Percentiles rank a stretch among this genome's conserved stretches.
Evolutionary conservation across 2,888 invertebrate species (phyloP).

Genomic region (Harpalus rubripes): DNA sequence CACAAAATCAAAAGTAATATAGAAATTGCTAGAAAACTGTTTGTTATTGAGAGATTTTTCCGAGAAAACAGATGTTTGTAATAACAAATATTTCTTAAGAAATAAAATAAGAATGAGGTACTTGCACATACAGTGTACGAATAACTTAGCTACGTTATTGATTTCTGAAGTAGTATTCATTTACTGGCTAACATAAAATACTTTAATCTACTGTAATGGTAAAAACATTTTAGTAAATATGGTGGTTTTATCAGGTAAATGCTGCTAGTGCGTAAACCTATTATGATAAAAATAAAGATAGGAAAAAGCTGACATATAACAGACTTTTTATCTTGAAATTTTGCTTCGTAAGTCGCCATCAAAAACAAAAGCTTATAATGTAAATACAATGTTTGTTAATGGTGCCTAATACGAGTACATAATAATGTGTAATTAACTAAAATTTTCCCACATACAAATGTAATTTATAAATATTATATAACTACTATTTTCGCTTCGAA

Average conservation of each 20-base stretch:
- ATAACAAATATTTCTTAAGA: neutral
- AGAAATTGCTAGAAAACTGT: neutral
- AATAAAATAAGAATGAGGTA: neutral
- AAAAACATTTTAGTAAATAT: conserved; percentile 7
- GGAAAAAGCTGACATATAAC: neutral
- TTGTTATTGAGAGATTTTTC: neutral
- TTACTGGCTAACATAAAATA: neutral
- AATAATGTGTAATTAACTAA: too few species aligned
- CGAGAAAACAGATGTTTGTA: neutral
- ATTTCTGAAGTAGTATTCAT: too few species aligned
- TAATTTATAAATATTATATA: too few species aligned
- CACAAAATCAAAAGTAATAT: neutral
- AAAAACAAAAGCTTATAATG: neutral
- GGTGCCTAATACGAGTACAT: too few species aligned
- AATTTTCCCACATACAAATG: too few species aligned
- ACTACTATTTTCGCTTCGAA: too few species aligned
- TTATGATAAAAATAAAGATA: neutral
- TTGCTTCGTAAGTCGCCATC: neutral
- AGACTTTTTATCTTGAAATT: conserved; percentile 3
- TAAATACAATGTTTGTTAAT: too few species aligned
- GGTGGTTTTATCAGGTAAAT: neutral
- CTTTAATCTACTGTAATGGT: neutral
- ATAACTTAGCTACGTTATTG: too few species aligned
- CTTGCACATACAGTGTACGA: neutral
- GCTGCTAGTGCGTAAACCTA: neutral